Evolutionary conservation across 2,888 invertebrate genomes (phyloP), one percentile per base, ranked within the genome.

Genomic region (Watsonalla binaria): DNA sequence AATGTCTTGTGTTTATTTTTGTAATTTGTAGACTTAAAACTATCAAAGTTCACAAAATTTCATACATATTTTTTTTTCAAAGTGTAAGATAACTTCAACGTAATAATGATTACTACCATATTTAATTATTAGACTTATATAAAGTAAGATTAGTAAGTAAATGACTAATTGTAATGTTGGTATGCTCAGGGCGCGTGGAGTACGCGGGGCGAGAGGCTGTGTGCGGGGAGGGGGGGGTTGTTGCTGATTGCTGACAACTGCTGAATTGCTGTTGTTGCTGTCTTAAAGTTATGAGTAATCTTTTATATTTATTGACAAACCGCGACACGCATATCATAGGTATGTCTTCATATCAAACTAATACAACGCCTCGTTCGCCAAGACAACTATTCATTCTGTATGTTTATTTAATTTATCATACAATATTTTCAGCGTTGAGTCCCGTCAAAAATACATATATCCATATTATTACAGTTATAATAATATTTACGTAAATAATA

Each of bases 181-280:
- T 89, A 86, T 89, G 89, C 90, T 90, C 90, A 88, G 88, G 89
- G 86, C 82, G 85, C 81, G 86, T 82, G 88, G 85, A 81, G 83
- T 74, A 80, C 80, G 84, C 84, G 82, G 78, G 81, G 87, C 84
- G 88, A 84, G 88, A 81, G 84, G 84, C 84, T 74, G 83, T 82
- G 72, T 84, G 82, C 83, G 84, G 85, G 84, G 81, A 78, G 72
- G 71, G 75, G n/a, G 72, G 74, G 70, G 80, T 80, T 78, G 80
- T 81, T 80, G 89, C 88, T 76, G 90, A 79, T 81, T 84, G 86
- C 89, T 85, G 89, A 88, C 90, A 90, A 87, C 89, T 84, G 87
- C 88, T 85, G 89, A 84, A 80, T 85, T 88, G 88, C 90, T 80
- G 90, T 88, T 88, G 88, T 89, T 87, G 90, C 89, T 67, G 90